phyloP scores from a whole-genome alignment of 2,797 vertebrate genomes.

The Acrossocheilus wenchowensis region DNA sequence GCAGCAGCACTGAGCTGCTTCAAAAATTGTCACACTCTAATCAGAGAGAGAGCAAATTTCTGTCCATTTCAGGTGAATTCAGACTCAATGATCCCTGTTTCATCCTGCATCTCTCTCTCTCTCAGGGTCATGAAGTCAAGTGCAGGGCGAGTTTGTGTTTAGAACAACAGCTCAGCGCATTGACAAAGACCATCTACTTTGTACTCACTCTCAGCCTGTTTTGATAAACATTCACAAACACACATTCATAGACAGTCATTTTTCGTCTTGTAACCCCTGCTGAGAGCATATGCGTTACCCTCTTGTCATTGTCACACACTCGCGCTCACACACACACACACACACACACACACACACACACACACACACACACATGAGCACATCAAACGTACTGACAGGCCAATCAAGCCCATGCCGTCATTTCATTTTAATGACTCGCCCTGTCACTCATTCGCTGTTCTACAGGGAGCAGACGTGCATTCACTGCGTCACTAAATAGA shows the following conservation, averaged over 20 bases:
- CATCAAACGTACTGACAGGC: conserved; percentile 70
- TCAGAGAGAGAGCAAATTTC: conserved; percentile 55
- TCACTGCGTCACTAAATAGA: conserved; percentile 40
- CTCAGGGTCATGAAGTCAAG: conserved; percentile 44
- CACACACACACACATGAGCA: conserved; percentile 29
- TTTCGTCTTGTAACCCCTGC: conserved; percentile 74
- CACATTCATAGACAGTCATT: conserved; percentile 62
- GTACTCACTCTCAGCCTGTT: conserved; percentile 10
- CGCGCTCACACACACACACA: neutral
- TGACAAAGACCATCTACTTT: neutral
- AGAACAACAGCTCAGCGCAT: conserved; percentile 3
- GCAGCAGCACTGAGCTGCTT: conserved; percentile 71
- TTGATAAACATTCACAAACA: conserved; percentile 36
- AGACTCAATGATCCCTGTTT: conserved; percentile 17
- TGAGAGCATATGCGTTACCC: conserved; percentile 70
- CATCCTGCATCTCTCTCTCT: conserved; percentile 2
- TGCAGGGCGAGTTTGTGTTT: conserved; percentile 5
- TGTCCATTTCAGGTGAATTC: conserved; percentile 18
- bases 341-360: neutral
- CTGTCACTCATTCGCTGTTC: conserved; percentile 67
- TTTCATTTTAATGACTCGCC: conserved; percentile 71
- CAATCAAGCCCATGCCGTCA: conserved; percentile 75
- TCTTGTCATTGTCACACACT: conserved; percentile 36
- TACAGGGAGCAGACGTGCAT: conserved; percentile 33
- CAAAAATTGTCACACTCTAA: conserved; percentile 77